A percentile compares a stretch with the other conserved stretches of the same genome.
Conservation (phyloP, 1,140 invertebrate genomes). For the Tetramorium parvispinum region DNA sequence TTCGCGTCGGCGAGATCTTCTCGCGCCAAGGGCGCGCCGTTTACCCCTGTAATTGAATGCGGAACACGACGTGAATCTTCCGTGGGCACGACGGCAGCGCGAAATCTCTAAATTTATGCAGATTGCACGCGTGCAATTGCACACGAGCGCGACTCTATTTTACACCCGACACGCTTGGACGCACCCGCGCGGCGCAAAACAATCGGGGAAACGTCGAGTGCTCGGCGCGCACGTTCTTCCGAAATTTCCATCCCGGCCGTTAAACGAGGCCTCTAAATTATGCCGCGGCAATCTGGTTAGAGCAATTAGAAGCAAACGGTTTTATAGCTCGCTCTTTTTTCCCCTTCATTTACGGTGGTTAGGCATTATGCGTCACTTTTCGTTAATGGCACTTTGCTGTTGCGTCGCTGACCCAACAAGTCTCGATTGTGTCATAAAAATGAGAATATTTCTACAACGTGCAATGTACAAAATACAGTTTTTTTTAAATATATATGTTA, state of each 20-base stretch:
- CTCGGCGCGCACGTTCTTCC: slow-evolving; percentile 9
- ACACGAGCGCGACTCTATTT: slow-evolving; percentile 4
- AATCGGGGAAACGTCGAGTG: slow-evolving; percentile 28
- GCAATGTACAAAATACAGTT: neutral
- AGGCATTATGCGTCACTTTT: neutral
- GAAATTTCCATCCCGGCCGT: slow-evolving; percentile 12
- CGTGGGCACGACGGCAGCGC: slow-evolving; percentile 4
- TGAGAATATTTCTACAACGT: neutral
- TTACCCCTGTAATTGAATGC: slow-evolving; percentile 26
- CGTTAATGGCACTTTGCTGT: neutral
- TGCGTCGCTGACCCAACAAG: neutral
- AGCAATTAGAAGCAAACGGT: slow-evolving; percentile 29
- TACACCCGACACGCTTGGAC: neutral
- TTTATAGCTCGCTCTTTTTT: slow-evolving; percentile 11
- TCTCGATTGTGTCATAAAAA: neutral
- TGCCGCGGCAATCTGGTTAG: slow-evolving; percentile 4
- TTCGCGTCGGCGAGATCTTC: slow-evolving; percentile 30
- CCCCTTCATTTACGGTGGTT: neutral
- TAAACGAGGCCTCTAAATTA: slow-evolving; percentile 36
- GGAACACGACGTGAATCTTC: slow-evolving; percentile 45
- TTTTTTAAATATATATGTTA: neutral
- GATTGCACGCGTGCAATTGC: slow-evolving; percentile 5
- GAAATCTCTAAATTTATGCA: slow-evolving; percentile 57
- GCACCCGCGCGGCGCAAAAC: neutral
- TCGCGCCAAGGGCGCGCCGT: neutral